Conservation (phyloP, 1,140 invertebrate genomes). For the Saccostrea echinata region DNA sequence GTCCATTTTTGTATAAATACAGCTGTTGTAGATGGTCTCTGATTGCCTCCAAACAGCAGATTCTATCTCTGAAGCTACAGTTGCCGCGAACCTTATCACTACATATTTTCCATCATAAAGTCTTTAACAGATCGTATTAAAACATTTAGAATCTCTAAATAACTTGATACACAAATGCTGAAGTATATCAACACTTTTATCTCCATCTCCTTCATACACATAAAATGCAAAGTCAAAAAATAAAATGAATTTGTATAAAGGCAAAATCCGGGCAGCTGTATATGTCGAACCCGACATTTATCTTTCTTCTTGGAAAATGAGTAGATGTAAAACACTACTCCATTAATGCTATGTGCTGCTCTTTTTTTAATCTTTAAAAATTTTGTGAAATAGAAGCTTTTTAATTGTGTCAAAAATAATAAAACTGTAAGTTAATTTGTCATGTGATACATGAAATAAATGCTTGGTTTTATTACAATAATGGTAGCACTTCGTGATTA, state of each 20-base stretch:
- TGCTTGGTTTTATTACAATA: too few species aligned
- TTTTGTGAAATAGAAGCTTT: too few species aligned
- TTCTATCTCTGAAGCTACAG: conserved; percentile 28
- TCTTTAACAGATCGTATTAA: conserved; percentile 35
- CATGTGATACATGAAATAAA: too few species aligned
- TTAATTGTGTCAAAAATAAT: too few species aligned
- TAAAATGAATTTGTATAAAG: conserved; percentile 27
- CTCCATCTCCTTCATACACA: conserved; percentile 5
- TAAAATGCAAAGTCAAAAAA: conserved; percentile 33
- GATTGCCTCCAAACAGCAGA: conserved; percentile 9
- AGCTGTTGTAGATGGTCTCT: conserved; percentile 15
- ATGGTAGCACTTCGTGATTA: too few species aligned
- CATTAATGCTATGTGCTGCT: too few species aligned
- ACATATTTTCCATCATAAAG: conserved; percentile 26
- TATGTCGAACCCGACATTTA: conserved; percentile 20
- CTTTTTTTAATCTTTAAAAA: too few species aligned
- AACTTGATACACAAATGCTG: conserved; percentile 32
- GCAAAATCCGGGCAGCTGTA: not conserved
- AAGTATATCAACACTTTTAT: conserved; percentile 38
- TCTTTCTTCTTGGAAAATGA: not conserved
- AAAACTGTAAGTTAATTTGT: too few species aligned
- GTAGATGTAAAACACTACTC: not conserved
- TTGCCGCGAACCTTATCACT: conserved; percentile 16
- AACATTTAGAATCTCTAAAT: conserved; percentile 39
- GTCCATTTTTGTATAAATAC: conserved; percentile 35